Evolutionary conservation across 2,113 vertebrate species (phyloP).

Genomic region (Pungitius pungitius): DNA sequence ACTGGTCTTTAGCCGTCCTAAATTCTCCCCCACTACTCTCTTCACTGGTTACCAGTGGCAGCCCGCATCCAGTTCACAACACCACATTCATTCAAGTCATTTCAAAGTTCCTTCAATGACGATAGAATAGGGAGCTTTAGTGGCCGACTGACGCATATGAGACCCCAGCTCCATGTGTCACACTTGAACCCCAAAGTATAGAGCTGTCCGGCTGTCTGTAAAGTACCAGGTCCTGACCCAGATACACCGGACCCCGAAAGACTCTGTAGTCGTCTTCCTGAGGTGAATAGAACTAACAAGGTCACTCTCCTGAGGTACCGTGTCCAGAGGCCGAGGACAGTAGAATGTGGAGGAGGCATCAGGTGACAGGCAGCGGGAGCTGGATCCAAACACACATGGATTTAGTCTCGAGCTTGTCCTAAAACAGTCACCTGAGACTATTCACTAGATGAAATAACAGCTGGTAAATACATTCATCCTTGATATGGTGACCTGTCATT

Average conservation of each 20-base stretch:
- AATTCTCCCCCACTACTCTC: no score
- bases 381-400: slow-evolving; percentile 26
- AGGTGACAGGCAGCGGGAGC: slow-evolving; percentile 49
- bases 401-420: slow-evolving; percentile 58
- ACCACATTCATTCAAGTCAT: background rate
- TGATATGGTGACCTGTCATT: background rate
- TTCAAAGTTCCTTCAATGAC: background rate
- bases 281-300: slow-evolving; percentile 63
- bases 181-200: background rate
- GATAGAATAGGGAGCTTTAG: slow-evolving; percentile 4
- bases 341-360: slow-evolving; percentile 35
- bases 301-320: slow-evolving; percentile 45
- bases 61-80: no score
- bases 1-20: no score
- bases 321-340: slow-evolving; percentile 37
- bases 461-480: background rate
- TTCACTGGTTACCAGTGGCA: no score
- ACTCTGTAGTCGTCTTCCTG: slow-evolving; percentile 52
- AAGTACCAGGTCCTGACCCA: slow-evolving; percentile 20
- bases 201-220: slow-evolving; percentile 26
- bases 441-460: background rate
- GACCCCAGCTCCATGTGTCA: background rate
- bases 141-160: background rate
- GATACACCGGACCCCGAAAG: slow-evolving; percentile 20
- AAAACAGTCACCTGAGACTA: slow-evolving; percentile 18